phyloP scores from a whole-genome alignment of 2,888 invertebrate species.

The Drosophila meridiana region DNA sequence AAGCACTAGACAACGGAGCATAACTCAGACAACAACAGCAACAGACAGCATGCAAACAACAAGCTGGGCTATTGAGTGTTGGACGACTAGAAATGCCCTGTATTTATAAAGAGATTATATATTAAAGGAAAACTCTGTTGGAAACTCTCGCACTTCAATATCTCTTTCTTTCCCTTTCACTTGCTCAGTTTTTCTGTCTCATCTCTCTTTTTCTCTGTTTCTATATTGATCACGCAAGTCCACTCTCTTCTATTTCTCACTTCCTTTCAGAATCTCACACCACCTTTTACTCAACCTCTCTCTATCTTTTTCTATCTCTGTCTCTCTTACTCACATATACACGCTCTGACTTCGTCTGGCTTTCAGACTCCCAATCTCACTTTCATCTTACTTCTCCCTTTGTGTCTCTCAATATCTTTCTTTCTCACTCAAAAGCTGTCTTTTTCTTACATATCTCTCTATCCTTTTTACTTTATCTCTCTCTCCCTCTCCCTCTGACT shows the following conservation, averaged over 20 bases:
- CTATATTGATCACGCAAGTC: neutral
- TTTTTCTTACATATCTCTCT: neutral
- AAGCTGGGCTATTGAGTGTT: neutral
- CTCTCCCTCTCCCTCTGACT: too few relatives aligned
- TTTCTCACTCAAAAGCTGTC: too few relatives aligned
- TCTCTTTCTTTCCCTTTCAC: neutral
- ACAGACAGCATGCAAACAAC: constrained; percentile 10
- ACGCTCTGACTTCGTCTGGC: neutral
- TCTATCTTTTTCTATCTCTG: neutral
- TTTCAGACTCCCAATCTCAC: neutral
- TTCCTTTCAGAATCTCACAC: too few relatives aligned
- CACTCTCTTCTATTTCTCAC: neutral
- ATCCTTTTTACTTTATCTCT: too few relatives aligned
- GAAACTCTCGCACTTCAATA: too few relatives aligned
- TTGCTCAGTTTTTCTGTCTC: neutral
- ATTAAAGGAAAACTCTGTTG: too few relatives aligned
- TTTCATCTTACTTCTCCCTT: too few relatives aligned
- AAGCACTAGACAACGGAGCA: constrained; percentile 52
- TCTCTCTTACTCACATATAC: neutral
- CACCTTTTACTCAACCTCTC: too few relatives aligned
- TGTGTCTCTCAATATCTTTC: too few relatives aligned
- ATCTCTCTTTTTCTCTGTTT: neutral
- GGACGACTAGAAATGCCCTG: neutral
- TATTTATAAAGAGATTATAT: too few relatives aligned
- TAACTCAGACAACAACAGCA: constrained; percentile 29